phyloP scores from a whole-genome alignment of 2,888 invertebrate species.

The Craniophora ligustri region DNA sequence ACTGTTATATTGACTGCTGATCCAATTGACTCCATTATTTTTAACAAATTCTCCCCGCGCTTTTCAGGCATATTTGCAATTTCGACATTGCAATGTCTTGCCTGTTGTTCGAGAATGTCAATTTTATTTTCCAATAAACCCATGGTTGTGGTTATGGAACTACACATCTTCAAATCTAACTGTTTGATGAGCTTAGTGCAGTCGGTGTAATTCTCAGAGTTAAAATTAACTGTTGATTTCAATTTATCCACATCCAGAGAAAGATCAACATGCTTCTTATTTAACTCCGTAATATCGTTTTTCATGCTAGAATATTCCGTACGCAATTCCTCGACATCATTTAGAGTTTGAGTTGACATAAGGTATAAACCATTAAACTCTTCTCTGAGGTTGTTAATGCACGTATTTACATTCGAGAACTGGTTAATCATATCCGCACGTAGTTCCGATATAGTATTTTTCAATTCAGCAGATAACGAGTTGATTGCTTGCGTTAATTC shows the following conservation, averaged over 20 bases:
- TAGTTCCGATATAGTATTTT: not conserved
- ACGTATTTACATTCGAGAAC: not conserved
- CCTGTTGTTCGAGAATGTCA: too few relatives aligned
- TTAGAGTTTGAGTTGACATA: not conserved
- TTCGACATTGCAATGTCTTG: too few relatives aligned
- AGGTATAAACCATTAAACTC: not conserved
- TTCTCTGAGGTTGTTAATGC: not conserved
- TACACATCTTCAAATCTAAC: not conserved
- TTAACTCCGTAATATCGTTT: not conserved
- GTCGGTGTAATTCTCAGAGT: not conserved
- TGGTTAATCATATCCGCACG: conserved; percentile 1
- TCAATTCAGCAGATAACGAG: not conserved
- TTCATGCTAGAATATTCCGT: not conserved
- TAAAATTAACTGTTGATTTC: conserved; percentile 1
- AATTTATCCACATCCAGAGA: not conserved
- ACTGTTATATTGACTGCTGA: too few relatives aligned
- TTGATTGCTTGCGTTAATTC: not conserved
- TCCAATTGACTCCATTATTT: too few relatives aligned
- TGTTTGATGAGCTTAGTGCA: not conserved
- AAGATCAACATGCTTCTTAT: not conserved
- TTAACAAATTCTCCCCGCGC: too few relatives aligned
- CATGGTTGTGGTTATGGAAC: not conserved
- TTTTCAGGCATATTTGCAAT: too few relatives aligned
- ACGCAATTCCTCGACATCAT: not conserved
- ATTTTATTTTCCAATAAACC: too few relatives aligned